Base-by-base conservation (phyloP, 1,140 invertebrate species). In the Psilanteris sp. region DNA sequence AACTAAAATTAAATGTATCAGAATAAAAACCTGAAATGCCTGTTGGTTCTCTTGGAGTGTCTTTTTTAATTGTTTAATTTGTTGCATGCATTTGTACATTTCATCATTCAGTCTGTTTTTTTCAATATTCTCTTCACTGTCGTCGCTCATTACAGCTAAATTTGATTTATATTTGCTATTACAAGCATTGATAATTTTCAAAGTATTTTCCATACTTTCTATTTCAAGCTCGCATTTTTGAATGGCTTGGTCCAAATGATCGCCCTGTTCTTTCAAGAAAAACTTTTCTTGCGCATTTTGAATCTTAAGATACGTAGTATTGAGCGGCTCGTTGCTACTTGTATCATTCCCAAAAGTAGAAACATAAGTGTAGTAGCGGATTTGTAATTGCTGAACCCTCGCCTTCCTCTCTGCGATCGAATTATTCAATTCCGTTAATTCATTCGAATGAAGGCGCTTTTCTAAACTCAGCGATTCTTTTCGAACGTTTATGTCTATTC, bases 171-270 rank as follows among this genome's bases (percentile, higher is more conserved):
- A 93, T 70, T 91, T 91, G 7, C 83, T 83, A 79, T 94, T 94
- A 34, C 92, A 91, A n/a, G 89, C 83, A 80, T 92, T 92, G 5
- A 94, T 88, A 3, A 94, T 84, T 18, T 91, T 90, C 57, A 94
- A 79, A 7, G 93, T 94, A 77, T 93, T 93, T 83, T 95, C 93
- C 86, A 94, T 91, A 18, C 93, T 93, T 10, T 91, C 87, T 59
- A 94, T 93, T 83, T 94, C 93, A 18, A 90, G 86, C 85, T 94
- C 94, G 11, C 90, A 89, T 77, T 91, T 91, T 66, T 88, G 84
- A 9, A 94, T 92, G 39, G 91, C 90, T 1, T 88, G 88, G 81
- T 95, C 93, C 61, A 94, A 85, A 32, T 90, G 84, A 73, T 93
- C 92, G n/a, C 94, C 93, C 74, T 91, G 89, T 79, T 92, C 90